Percentiles rank a stretch among this genome's conserved stretches.
phyloP scores from a whole-genome alignment of 2,888 invertebrate genomes.

The Ormyrus labotus region DNA sequence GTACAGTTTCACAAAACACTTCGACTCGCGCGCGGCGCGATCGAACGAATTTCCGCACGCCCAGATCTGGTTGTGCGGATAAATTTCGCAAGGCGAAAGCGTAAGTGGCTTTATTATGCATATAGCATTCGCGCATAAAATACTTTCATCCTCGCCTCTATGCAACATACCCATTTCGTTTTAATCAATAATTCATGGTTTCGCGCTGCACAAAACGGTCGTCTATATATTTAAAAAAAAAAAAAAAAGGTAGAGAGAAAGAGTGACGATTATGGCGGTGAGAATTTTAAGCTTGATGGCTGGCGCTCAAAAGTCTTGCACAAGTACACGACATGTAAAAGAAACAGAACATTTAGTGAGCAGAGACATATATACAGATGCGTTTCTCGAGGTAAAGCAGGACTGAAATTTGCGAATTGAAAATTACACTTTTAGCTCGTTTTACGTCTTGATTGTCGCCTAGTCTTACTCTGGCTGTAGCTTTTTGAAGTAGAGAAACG shows the following conservation, averaged over 20 bases:
- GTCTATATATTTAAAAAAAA: conserved; percentile 5
- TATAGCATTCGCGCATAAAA: conserved; percentile 22
- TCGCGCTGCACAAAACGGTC: conserved; percentile 8
- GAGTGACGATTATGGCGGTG: conserved; percentile 16
- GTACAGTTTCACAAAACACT: neutral
- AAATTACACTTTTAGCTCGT: no score
- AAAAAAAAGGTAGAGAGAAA: conserved; percentile 15
- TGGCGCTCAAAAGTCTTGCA: conserved; percentile 10
- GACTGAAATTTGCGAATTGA: conserved; percentile 16
- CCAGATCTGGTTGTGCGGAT: conserved; percentile 36
- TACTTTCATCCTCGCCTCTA: conserved; percentile 45
- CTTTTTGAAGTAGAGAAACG: no score
- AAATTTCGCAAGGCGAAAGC: conserved; percentile 54
- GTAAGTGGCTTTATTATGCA: conserved; percentile 42
- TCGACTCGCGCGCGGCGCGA: neutral
- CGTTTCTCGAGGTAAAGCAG: conserved; percentile 3
- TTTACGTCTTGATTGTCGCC: no score
- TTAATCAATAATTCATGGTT: conserved; percentile 43
- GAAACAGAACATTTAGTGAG: conserved; percentile 35
- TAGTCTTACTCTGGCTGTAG: no score
- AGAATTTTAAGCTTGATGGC: conserved; percentile 32
- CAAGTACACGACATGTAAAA: conserved; percentile 29
- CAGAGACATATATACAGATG: conserved; percentile 2
- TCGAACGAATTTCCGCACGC: conserved; percentile 28
- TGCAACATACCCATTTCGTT: conserved; percentile 30